Evolutionary conservation across 2,113 vertebrate species (phyloP), one percentile per base, ranked within the genome.

Genomic region (Opisthocomus hoazin): DNA sequence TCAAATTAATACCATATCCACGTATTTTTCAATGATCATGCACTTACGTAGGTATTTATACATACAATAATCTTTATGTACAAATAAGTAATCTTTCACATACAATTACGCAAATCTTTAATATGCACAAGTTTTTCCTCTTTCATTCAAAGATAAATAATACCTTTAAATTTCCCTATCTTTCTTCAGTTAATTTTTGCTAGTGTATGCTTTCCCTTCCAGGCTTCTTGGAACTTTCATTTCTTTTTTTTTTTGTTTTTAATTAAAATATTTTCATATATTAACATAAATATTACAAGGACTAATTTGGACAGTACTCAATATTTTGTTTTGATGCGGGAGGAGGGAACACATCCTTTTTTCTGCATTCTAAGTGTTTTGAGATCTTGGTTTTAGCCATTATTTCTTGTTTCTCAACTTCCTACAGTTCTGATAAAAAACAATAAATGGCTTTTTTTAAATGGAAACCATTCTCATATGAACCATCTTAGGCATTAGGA

Each of bases 321-420:
- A 58, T 29, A 66, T 11, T 61, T n/a, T 45, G 6, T 63, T 88
- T 70, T 41, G n/a, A 18, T 20, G 68, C 0, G 6, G 26, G 2
- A 45, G 8, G 18, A 64, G 3, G 4, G 5, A 3, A 27, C 0
- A 1, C 1, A 4, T 3, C 2, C 7, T 50, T 77, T n/a, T 82
- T 68, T 77, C 66, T 91, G 15, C 30, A 51, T 89, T 53, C 65
- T 10, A 89, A 69, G 29, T 48, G 20, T 10, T 75, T 0, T 26
- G 30, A 82, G 15, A 71, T 58, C 17, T 66, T n/a, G 14, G 18
- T 34, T 93, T 73, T 87, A 12, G 30, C 16, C 56, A 51, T 29
- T 34, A 48, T 18, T 10, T 74, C 22, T n/a, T 43, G 7, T 27
- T 83, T 68, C 37, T 77, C 34, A 41, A 45, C n/a, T 65, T 73